Percentiles rank a stretch among this genome's conserved stretches.
Evolutionary conservation across 2,888 invertebrate genomes (phyloP).

Genomic region (Ochlodes sylvanus): DNA sequence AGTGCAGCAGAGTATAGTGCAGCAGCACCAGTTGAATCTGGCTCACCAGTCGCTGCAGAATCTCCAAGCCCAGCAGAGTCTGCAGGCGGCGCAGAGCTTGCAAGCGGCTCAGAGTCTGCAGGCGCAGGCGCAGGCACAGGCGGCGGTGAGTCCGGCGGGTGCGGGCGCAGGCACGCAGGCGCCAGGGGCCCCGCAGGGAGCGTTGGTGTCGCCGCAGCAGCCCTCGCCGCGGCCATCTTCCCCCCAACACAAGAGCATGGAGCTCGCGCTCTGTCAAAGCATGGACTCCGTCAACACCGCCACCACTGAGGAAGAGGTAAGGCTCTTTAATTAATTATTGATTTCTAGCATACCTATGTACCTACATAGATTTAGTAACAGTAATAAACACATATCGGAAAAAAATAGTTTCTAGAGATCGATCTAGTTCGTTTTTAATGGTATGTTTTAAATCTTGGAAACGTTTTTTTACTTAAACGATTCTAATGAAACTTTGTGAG

Average conservation of each 20-base stretch:
- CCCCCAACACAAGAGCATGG: slow-evolving; percentile 81
- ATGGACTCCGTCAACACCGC: slow-evolving; percentile 99
- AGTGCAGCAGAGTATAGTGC: slow-evolving; percentile 80
- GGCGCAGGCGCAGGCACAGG: slow-evolving; percentile 53
- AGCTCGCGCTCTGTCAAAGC: slow-evolving; percentile 95
- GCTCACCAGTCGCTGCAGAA: slow-evolving; percentile 78
- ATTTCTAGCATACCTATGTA: too few species aligned
- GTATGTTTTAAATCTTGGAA: too few species aligned
- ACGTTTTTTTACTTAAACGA: too few species aligned
- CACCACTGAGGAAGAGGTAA: slow-evolving; percentile 98
- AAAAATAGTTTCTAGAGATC: too few species aligned
- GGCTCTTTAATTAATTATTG: background rate
- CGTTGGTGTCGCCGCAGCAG: slow-evolving; percentile 79
- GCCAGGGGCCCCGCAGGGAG: slow-evolving; percentile 70
- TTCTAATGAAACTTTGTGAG: too few species aligned
- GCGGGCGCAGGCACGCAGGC: slow-evolving; percentile 68
- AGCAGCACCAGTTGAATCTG: slow-evolving; percentile 79
- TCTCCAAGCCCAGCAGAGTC: slow-evolving; percentile 64
- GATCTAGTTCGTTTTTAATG: too few species aligned
- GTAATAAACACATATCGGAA: too few species aligned
- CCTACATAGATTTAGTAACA: too few species aligned
- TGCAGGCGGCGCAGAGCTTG: slow-evolving; percentile 65
- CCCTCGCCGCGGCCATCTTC: slow-evolving; percentile 73
- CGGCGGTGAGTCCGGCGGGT: slow-evolving; percentile 56
- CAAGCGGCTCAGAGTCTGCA: slow-evolving; percentile 54